Conservation (phyloP, 2,888 invertebrate species). For the Hecatera dysodea region DNA sequence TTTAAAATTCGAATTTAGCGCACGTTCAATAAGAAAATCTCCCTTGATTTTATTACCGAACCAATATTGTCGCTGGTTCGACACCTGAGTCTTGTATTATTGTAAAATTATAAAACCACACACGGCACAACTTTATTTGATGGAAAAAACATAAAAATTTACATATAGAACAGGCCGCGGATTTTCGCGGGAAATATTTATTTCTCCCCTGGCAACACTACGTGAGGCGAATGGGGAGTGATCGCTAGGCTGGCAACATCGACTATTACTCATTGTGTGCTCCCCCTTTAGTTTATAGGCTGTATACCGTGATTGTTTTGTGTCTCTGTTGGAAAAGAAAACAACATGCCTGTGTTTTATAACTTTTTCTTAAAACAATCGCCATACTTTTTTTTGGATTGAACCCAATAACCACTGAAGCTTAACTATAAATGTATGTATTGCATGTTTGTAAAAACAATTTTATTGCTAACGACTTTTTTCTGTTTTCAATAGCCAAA, state of each 20-base stretch:
- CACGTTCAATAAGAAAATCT: slow-evolving; percentile 14
- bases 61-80: slow-evolving; percentile 32
- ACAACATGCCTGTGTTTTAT: slow-evolving; percentile 25
- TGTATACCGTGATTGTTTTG: slow-evolving; percentile 67
- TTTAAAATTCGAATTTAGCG: slow-evolving; percentile 18
- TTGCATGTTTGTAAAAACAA: neutral
- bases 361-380: neutral
- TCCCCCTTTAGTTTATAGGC: slow-evolving; percentile 70
- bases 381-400: too few species aligned
- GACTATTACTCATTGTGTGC: slow-evolving; percentile 78
- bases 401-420: neutral
- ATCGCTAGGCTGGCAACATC: slow-evolving; percentile 70
- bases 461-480: neutral
- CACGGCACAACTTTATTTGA: slow-evolving; percentile 77
- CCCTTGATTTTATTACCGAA: slow-evolving; percentile 16
- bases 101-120: slow-evolving; percentile 83
- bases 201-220: slow-evolving; percentile 87
- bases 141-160: slow-evolving; percentile 86
- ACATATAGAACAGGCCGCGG: slow-evolving; percentile 85
- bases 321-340: slow-evolving; percentile 51
- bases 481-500: neutral
- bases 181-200: slow-evolving; percentile 83
- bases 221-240: slow-evolving; percentile 81
- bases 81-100: slow-evolving; percentile 78
- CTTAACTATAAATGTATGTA: too few species aligned